phyloP scores from a whole-genome alignment of 2,888 invertebrate species.

The Chironomus tentans region DNA sequence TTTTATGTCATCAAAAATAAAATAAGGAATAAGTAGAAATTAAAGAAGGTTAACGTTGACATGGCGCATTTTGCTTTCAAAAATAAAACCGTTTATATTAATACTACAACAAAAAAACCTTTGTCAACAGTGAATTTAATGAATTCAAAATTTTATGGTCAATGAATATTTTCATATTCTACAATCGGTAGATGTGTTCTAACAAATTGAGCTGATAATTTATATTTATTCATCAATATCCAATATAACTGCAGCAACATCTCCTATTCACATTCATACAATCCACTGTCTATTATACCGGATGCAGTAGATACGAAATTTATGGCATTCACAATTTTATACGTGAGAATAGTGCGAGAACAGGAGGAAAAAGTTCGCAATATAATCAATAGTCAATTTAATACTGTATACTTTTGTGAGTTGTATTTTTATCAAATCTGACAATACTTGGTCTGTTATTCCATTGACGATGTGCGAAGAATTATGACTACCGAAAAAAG shows the following conservation, averaged over 20 bases:
- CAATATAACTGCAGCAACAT: neutral
- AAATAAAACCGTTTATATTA: too few relatives aligned
- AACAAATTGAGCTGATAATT: conserved; percentile 4
- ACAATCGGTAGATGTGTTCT: too few relatives aligned
- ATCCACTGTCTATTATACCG: neutral
- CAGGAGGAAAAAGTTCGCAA: neutral
- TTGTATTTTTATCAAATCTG: neutral
- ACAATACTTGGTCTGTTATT: neutral
- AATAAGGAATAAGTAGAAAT: neutral
- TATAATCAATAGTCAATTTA: conserved; percentile 1
- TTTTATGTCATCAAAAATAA: neutral
- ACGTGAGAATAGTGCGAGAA: neutral
- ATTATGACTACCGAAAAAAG: neutral
- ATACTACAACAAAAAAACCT: too few relatives aligned
- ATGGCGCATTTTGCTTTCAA: too few relatives aligned
- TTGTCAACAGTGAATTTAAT: too few relatives aligned
- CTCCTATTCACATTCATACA: neutral
- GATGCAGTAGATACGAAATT: conserved; percentile 2
- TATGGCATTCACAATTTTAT: neutral
- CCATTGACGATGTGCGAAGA: neutral
- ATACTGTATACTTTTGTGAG: neutral
- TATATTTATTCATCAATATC: conserved; percentile 9
- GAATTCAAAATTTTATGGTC: too few relatives aligned
- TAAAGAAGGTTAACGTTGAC: too few relatives aligned
- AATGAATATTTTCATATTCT: too few relatives aligned